These are phyloP conservation scores for Keiferia lycopersicella DNA, from an alignment of 2,888 invertebrate genomes.

Conservation along the genomic window DNA sequence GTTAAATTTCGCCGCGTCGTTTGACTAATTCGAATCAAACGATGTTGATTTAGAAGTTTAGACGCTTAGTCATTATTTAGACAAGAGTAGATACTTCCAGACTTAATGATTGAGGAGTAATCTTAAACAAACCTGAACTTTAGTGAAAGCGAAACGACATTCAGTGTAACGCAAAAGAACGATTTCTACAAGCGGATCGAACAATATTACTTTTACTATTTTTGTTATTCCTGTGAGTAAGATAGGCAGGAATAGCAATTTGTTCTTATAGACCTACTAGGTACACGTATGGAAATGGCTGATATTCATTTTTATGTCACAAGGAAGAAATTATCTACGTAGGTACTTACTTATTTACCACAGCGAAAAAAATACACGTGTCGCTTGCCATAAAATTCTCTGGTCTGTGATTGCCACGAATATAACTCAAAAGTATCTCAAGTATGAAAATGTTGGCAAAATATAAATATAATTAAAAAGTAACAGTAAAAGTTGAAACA, in stretches of 20 bases:
- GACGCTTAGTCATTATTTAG: not conserved
- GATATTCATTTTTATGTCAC: not conserved
- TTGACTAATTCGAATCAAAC: constrained; percentile 30
- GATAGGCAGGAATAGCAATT: not conserved
- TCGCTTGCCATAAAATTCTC: too few species aligned
- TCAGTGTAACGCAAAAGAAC: not conserved
- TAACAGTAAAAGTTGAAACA: too few species aligned
- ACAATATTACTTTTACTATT: not conserved
- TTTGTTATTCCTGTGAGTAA: not conserved
- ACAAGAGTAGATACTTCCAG: not conserved
- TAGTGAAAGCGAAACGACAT: not conserved
- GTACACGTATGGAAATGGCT: not conserved
- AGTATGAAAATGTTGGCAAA: too few species aligned
- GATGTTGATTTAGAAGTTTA: not conserved
- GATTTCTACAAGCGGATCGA: not conserved
- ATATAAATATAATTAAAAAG: too few species aligned
- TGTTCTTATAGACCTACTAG: not conserved
- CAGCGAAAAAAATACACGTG: too few species aligned
- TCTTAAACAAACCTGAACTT: too few species aligned
- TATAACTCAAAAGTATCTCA: too few species aligned
- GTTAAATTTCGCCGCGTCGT: constrained; percentile 48
- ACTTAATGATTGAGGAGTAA: not conserved
- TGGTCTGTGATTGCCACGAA: too few species aligned
- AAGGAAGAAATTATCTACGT: too few species aligned
- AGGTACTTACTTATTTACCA: too few species aligned